These are phyloP conservation scores for Lottia scabra DNA, from an alignment of 2,888 invertebrate species.

Conservation along the genomic window DNA sequence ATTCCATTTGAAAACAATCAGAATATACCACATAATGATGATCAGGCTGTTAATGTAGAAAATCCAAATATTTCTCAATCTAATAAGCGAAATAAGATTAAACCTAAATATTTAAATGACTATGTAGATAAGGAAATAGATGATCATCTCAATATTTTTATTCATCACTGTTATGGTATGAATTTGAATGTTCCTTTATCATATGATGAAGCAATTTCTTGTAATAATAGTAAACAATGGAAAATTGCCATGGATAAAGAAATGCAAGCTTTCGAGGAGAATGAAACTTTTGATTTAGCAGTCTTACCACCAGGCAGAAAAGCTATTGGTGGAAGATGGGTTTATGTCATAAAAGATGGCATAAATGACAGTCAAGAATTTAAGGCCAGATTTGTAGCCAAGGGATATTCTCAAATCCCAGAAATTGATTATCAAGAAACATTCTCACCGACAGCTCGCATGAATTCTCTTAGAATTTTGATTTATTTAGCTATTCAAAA, in stretches of 20 bases:
- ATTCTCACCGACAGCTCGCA: conserved; percentile 9
- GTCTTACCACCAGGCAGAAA: conserved; percentile 13
- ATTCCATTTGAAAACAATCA: no score
- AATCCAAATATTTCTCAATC: no score
- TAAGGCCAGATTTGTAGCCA: conserved; percentile 11
- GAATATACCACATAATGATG: no score
- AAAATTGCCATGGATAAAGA: conserved; percentile 12
- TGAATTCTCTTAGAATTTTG: conserved; percentile 2
- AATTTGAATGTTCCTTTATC: conserved; percentile 3
- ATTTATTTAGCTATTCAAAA: neutral
- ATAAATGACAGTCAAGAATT: neutral
- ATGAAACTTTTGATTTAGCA: conserved; percentile 10
- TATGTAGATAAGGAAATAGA: no score
- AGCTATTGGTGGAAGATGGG: conserved; percentile 14
- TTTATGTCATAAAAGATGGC: conserved; percentile 2
- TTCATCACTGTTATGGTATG: conserved; percentile 10
- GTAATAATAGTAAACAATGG: conserved; percentile 7
- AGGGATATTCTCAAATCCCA: conserved; percentile 11
- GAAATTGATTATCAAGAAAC: conserved; percentile 21
- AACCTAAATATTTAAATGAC: no score
- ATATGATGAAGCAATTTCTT: conserved; percentile 11
- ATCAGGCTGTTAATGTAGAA: no score
- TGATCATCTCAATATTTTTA: no score
- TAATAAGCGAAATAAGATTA: no score
- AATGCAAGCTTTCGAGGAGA: conserved; percentile 9